Evolutionary conservation across 2,113 vertebrate species (phyloP).

Genomic region (Platichthys flesus): DNA sequence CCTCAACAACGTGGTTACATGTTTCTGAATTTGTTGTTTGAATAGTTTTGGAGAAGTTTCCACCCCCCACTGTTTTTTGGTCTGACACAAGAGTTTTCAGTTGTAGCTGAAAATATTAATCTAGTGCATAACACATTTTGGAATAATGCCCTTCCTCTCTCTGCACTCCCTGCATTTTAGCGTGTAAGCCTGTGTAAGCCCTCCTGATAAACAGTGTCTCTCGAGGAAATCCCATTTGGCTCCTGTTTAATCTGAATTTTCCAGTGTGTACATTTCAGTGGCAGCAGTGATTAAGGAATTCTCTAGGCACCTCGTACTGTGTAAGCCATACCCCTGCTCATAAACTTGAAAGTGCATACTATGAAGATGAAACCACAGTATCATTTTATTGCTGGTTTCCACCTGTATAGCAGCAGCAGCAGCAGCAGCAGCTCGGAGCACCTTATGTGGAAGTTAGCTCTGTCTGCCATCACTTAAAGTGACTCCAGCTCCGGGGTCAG

Average conservation of each 20-base stretch:
- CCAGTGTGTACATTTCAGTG: constrained; percentile 51
- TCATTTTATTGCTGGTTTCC: not conserved
- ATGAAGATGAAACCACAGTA: not conserved
- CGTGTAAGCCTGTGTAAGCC: constrained; percentile 42
- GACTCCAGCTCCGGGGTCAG: constrained; percentile 65
- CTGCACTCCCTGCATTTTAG: constrained; percentile 9
- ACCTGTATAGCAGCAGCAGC: constrained; percentile 26
- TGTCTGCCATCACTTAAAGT: constrained; percentile 53
- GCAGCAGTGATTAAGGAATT: constrained; percentile 36
- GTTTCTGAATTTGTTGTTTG: not conserved
- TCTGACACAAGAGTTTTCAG: constrained; percentile 2
- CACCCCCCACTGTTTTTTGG: not conserved
- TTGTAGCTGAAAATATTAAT: constrained; percentile 32
- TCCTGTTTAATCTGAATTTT: constrained; percentile 54
- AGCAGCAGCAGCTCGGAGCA: constrained; percentile 18
- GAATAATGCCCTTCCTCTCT: constrained; percentile 1
- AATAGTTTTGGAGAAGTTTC: not conserved
- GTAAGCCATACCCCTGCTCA: constrained; percentile 20
- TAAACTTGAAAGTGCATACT: constrained; percentile 1
- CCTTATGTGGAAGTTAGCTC: constrained; percentile 80
- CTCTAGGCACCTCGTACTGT: not conserved
- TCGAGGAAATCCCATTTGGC: constrained; percentile 54
- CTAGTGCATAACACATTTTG: constrained; percentile 5
- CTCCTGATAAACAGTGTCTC: constrained; percentile 46
- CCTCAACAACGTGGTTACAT: no score